phyloP scores from a whole-genome alignment of 1,140 invertebrate species.

The Drosophila sp. region DNA sequence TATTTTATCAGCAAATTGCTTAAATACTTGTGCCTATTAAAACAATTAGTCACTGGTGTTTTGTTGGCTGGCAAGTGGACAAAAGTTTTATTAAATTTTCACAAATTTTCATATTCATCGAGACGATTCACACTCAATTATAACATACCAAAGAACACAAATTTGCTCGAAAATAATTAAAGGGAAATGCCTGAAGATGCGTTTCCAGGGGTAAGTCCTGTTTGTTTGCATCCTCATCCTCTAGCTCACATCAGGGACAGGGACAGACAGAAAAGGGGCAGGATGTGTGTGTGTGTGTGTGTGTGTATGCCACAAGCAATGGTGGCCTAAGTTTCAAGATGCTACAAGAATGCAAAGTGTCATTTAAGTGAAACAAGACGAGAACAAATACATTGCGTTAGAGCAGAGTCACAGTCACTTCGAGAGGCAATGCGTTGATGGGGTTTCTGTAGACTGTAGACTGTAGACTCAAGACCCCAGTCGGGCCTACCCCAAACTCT shows the following conservation, averaged over 20 bases:
- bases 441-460: conserved; percentile 1
- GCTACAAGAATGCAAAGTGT: conserved; percentile 82
- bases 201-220: conserved; percentile 34
- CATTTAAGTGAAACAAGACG: conserved; percentile 82
- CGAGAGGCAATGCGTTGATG: no score
- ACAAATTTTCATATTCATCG: conserved; percentile 82
- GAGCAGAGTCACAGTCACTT: conserved; percentile 11
- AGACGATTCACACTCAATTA: conserved; percentile 80
- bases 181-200: conserved; percentile 67
- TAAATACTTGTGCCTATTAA: conserved; percentile 63
- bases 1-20: conserved; percentile 56
- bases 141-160: conserved; percentile 77
- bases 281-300: background rate
- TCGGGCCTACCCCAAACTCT: conserved; percentile 11
- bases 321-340: conserved; percentile 60
- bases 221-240: conserved; percentile 27
- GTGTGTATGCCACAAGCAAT: conserved; percentile 38
- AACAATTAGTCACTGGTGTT: conserved; percentile 67
- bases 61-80: conserved; percentile 30
- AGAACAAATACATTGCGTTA: conserved; percentile 72
- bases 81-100: conserved; percentile 77
- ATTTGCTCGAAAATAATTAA: conserved; percentile 76
- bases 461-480: conserved; percentile 5
- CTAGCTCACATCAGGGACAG: background rate
- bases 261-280: background rate